These are phyloP conservation scores for Acanthurus lineatus DNA, from an alignment of 2,797 vertebrate genomes.

Conservation along the genomic window DNA sequence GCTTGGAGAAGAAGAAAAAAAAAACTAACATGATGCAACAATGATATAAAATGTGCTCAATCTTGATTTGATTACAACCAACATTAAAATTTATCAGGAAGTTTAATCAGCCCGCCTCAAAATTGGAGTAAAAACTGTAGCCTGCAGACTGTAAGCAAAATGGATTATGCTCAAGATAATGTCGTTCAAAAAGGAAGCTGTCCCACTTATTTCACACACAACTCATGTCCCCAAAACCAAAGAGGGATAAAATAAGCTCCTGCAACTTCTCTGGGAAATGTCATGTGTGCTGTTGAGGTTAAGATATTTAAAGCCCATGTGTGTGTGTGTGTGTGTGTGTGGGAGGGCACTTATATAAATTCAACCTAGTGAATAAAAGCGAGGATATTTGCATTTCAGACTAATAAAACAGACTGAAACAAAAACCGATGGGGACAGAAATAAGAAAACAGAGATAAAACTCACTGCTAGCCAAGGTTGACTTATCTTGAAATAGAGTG, in stretches of 20 bases:
- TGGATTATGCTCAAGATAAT: slow-evolving; percentile 67
- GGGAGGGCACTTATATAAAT: slow-evolving; percentile 24
- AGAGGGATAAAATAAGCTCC: slow-evolving; percentile 15
- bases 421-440: slow-evolving; percentile 24
- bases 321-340: neutral
- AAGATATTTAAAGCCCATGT: neutral
- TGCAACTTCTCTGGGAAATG: slow-evolving; percentile 29
- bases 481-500: slow-evolving; percentile 25
- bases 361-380: slow-evolving; percentile 11
- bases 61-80: slow-evolving; percentile 64
- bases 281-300: slow-evolving; percentile 5
- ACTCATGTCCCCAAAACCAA: slow-evolving; percentile 55
- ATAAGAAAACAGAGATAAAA: slow-evolving; percentile 33
- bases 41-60: slow-evolving; percentile 42
- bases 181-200: slow-evolving; percentile 62
- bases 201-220: slow-evolving; percentile 45
- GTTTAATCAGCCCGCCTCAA: slow-evolving; percentile 30
- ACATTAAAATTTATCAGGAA: slow-evolving; percentile 52
- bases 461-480: neutral
- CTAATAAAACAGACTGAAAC: slow-evolving; percentile 12
- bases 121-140: slow-evolving; percentile 40
- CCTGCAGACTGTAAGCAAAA: slow-evolving; percentile 44
- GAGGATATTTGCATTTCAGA: slow-evolving; percentile 33
- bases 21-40: slow-evolving; percentile 5
- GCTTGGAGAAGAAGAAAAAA: neutral